Evolutionary conservation across 2,113 vertebrate genomes (phyloP).

Genomic region (Petaurus breviceps): DNA sequence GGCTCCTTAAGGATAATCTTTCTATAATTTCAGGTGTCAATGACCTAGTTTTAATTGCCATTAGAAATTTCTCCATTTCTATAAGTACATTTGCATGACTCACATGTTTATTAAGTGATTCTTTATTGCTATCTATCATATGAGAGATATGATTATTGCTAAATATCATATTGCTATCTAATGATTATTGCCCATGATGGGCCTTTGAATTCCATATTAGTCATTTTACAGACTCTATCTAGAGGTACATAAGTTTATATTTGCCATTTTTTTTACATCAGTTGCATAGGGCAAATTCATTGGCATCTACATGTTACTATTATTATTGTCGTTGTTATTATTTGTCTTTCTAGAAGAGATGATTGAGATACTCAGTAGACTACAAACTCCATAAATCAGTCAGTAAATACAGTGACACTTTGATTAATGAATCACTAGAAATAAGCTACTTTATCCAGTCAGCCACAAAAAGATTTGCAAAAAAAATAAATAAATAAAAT

Average conservation of each 20-base stretch:
- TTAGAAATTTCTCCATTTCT: background rate
- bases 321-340: background rate
- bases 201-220: background rate
- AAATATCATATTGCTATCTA: too few species aligned
- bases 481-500: conserved; percentile 52
- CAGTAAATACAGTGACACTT: background rate
- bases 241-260: background rate
- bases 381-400: background rate
- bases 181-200: background rate
- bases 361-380: background rate
- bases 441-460: conserved; percentile 2
- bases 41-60: background rate
- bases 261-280: background rate
- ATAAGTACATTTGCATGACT: background rate
- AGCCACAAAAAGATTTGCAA: conserved; percentile 12
- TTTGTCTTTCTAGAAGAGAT: background rate
- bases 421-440: conserved; percentile 1
- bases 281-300: background rate
- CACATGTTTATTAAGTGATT: background rate
- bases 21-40: background rate
- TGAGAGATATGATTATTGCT: too few species aligned
- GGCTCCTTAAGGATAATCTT: background rate
- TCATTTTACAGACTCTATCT: background rate
- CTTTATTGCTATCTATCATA: background rate
- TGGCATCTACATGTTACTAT: background rate